Evolutionary conservation across 1,140 invertebrate species (phyloP), one percentile per base, ranked within the genome.

Genomic region (Drosophila simulans): DNA sequence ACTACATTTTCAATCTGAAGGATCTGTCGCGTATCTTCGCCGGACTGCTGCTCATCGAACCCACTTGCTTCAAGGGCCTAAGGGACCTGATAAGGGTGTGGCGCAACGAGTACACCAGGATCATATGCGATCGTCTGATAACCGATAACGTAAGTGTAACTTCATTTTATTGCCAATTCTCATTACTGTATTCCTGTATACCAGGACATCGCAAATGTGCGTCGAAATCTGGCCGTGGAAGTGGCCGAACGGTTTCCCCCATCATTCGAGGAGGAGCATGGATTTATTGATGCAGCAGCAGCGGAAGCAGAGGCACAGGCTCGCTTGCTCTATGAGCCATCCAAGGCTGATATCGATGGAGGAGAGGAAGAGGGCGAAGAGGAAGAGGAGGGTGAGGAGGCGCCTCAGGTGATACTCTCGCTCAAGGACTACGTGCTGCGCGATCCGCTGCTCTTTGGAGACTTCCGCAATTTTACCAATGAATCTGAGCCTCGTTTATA

Each of bases 1-100:
- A 98, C 92, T 98, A 98, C 92, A 97, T 98, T 64, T 98, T 98
- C 93, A 98, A 98, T 92, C 94, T 98, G 92, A 94, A 97, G 68
- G 97, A 98, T 93, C 93, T 98, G 49, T 97, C 97, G 1, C 94
- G 97, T 51, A 95, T 98, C 27, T 95, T 95, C 64, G 95, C 95
- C 40, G 97, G 97, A 3, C 85, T 98, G 65, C 95, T 96, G 58
- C 94, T 97, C 55, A 97, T 96, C 22, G 94, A 95, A 48, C 95
- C 96, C 0, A 92, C 93, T 34, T 94, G 94, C 75, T 97, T 96
- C 91, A 93, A 93, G n/a, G 94, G 93, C 35, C 90, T 93, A 10
- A 94, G 95, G n/a, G 95, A 96, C 40, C 94, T 98, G 11, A 92
- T 98, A 2, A 93, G 97, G 20, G 95, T 97, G 1, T 98, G 97